phyloP scores from a whole-genome alignment of 2,113 vertebrate genomes.

The Mustelus asterias region DNA sequence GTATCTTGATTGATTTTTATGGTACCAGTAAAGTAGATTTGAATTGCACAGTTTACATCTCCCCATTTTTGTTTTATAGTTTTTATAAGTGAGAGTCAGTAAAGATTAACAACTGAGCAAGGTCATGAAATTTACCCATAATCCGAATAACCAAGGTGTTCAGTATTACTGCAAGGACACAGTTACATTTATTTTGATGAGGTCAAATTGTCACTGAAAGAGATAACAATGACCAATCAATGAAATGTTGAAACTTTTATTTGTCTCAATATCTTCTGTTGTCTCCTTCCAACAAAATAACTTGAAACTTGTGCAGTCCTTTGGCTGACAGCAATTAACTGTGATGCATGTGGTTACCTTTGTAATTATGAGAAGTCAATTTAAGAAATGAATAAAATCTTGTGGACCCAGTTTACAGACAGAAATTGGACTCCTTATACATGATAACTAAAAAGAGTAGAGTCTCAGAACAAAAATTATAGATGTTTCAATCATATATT shows the following conservation, averaged over 20 bases:
- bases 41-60: neutral
- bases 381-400: neutral
- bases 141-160: neutral
- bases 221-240: neutral
- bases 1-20: neutral
- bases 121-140: neutral
- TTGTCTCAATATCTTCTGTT: neutral
- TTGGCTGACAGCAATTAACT: neutral
- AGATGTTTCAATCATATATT: neutral
- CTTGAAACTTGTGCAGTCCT: neutral
- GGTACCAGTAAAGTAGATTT: neutral
- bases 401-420: neutral
- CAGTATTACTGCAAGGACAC: neutral
- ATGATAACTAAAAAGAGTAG: neutral
- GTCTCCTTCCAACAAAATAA: neutral
- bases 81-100: neutral
- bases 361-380: neutral
- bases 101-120: neutral
- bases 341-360: neutral
- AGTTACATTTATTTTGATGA: neutral
- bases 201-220: neutral
- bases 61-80: conserved; percentile 2
- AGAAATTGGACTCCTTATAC: neutral
- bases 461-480: neutral
- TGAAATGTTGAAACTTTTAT: neutral